phyloP scores from a whole-genome alignment of 1,140 invertebrate species.

The Nasonia vitripennis region DNA sequence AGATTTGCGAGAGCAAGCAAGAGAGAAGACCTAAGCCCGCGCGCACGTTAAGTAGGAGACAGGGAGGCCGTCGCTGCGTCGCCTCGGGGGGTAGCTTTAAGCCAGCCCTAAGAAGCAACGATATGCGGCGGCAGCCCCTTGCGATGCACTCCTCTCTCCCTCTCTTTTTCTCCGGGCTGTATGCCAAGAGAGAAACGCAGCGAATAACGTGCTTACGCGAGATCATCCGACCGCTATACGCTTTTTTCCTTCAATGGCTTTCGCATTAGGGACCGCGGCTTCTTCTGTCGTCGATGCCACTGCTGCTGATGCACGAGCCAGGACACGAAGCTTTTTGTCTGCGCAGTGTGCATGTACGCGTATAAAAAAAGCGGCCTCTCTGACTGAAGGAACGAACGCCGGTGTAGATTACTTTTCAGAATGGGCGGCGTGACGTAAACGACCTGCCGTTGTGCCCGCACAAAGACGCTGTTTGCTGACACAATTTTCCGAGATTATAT shows the following conservation, averaged over 20 bases:
- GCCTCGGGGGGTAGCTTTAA: slow-evolving; percentile 60
- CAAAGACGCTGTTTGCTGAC: slow-evolving; percentile 72
- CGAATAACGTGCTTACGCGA: slow-evolving; percentile 75
- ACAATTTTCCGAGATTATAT: slow-evolving; percentile 70
- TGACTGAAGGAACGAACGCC: slow-evolving; percentile 36
- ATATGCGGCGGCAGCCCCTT: slow-evolving; percentile 48
- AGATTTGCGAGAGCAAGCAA: slow-evolving; percentile 3
- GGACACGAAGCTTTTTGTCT: slow-evolving; percentile 10
- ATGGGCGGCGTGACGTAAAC: slow-evolving; percentile 74
- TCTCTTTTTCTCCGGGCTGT: slow-evolving; percentile 3
- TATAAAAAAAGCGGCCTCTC: slow-evolving; percentile 9
- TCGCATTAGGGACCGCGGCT: slow-evolving; percentile 41
- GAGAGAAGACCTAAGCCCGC: slow-evolving; percentile 1
- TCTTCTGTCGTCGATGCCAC: background rate
- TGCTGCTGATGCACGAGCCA: background rate
- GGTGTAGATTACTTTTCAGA: slow-evolving; percentile 76
- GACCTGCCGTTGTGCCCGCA: slow-evolving; percentile 60
- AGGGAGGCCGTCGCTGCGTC: slow-evolving; percentile 43
- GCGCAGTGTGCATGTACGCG: background rate
- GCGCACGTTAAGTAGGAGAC: slow-evolving; percentile 18
- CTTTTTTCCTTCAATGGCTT: slow-evolving; percentile 55
- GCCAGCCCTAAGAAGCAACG: slow-evolving; percentile 65
- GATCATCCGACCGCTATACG: slow-evolving; percentile 70
- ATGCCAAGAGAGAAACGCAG: slow-evolving; percentile 62
- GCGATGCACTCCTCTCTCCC: background rate